Conservation (phyloP, 2,888 invertebrate species). For the Cremastinae sp. region DNA sequence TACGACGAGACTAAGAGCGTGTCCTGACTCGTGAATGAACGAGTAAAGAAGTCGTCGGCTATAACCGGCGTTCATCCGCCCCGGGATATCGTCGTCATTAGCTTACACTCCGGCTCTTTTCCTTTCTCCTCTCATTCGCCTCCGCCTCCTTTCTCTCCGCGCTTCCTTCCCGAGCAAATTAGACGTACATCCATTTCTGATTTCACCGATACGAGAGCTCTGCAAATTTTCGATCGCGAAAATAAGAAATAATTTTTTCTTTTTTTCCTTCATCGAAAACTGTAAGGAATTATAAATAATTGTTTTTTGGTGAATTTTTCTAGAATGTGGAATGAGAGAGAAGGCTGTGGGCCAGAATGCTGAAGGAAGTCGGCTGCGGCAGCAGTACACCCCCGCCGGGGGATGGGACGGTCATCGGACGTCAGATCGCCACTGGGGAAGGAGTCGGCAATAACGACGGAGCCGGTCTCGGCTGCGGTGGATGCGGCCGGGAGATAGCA, state of each 20-base stretch:
- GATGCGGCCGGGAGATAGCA: constrained; percentile 84
- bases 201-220: constrained; percentile 33
- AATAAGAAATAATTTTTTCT: background rate
- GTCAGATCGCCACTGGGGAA: constrained; percentile 76
- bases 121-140: background rate
- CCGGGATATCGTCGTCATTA: constrained; percentile 50
- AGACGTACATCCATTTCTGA: constrained; percentile 37
- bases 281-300: no score
- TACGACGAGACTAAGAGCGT: constrained; percentile 55
- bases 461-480: constrained; percentile 81
- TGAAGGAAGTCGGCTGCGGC: constrained; percentile 84
- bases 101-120: constrained; percentile 27
- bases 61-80: constrained; percentile 23
- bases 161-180: constrained; percentile 32
- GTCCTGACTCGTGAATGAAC: constrained; percentile 66
- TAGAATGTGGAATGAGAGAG: constrained; percentile 65
- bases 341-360: constrained; percentile 80
- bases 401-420: constrained; percentile 80
- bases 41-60: constrained; percentile 46
- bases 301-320: constrained; percentile 3
- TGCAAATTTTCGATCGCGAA: background rate
- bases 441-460: constrained; percentile 69
- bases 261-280: no score
- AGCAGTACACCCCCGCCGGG: constrained; percentile 81
- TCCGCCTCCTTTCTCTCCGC: constrained; percentile 30